A percentile compares a stretch with the other conserved stretches of the same genome.
These are phyloP conservation scores for Cataglyphis altisquamis DNA, from an alignment of 2,888 invertebrate genomes.

Conservation along the genomic window DNA sequence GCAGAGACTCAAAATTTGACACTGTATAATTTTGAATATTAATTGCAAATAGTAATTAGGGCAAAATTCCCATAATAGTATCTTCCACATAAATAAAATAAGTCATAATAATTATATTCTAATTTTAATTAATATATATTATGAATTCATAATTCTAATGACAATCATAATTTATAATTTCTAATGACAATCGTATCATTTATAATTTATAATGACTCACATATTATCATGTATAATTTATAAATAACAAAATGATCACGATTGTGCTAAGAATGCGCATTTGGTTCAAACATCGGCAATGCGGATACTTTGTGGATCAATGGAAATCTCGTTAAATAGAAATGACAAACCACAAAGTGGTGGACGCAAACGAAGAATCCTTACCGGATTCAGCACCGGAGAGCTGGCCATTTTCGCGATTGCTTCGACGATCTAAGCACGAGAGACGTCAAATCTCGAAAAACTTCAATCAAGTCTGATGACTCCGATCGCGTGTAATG, in stretches of 20 bases:
- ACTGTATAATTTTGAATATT: not conserved
- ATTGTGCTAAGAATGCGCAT: not conserved
- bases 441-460: not conserved
- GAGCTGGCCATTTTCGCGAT: constrained; percentile 78
- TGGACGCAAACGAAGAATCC: constrained; percentile 54
- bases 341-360: not conserved
- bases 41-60: not conserved
- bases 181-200: not conserved
- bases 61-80: not conserved
- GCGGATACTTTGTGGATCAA: constrained; percentile 60
- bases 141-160: not conserved
- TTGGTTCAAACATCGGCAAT: constrained; percentile 44
- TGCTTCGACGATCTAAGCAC: not conserved
- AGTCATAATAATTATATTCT: not conserved
- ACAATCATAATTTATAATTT: not conserved
- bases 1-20: not conserved
- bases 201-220: not conserved
- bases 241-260: not conserved
- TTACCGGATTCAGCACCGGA: constrained; percentile 84
- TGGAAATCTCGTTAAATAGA: constrained; percentile 27
- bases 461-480: not conserved
- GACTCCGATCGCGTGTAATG: not conserved
- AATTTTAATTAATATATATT: not conserved
- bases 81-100: not conserved
- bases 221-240: too few species aligned